phyloP scores from a whole-genome alignment of 30 jellyfish, hydroid and myxozoan genomes.

The Clytia hemisphaerica region DNA sequence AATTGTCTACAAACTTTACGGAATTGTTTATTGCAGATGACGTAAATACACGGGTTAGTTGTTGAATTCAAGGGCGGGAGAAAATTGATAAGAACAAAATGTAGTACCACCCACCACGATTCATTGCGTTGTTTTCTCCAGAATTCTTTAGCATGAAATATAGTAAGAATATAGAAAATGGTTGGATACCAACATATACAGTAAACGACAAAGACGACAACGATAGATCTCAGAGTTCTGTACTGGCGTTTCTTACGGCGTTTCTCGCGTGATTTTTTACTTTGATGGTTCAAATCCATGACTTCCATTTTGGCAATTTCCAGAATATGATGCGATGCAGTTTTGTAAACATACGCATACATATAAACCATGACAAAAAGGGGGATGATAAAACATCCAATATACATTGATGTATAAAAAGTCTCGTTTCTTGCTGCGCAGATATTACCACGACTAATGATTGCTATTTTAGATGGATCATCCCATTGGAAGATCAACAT shows the following conservation, averaged over 20 bases:
- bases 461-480: background rate
- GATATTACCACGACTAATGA: background rate
- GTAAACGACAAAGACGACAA: constrained; percentile 14
- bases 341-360: constrained; percentile 13
- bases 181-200: constrained; percentile 21
- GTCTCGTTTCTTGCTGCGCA: constrained; percentile 5
- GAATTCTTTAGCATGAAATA: background rate
- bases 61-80: constrained; percentile 36
- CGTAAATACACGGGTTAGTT: constrained; percentile 35
- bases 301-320: constrained; percentile 12
- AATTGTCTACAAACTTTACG: background rate
- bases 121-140: background rate
- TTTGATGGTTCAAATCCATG: background rate
- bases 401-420: constrained; percentile 15
- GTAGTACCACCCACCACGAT: background rate
- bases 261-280: background rate
- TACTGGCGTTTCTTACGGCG: constrained; percentile 7
- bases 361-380: constrained; percentile 17
- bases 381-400: constrained; percentile 16
- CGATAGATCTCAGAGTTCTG: constrained; percentile 12
- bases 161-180: background rate
- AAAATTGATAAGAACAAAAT: constrained; percentile 1
- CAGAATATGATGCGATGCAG: constrained; percentile 22
- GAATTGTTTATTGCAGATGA: constrained; percentile 21
- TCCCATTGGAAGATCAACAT: constrained; percentile 33